A percentile compares a stretch with the other conserved stretches of the same genome.
Conservation (phyloP, 92 coral and sea anemone genomes). For the Palythoa heliodiscus region DNA sequence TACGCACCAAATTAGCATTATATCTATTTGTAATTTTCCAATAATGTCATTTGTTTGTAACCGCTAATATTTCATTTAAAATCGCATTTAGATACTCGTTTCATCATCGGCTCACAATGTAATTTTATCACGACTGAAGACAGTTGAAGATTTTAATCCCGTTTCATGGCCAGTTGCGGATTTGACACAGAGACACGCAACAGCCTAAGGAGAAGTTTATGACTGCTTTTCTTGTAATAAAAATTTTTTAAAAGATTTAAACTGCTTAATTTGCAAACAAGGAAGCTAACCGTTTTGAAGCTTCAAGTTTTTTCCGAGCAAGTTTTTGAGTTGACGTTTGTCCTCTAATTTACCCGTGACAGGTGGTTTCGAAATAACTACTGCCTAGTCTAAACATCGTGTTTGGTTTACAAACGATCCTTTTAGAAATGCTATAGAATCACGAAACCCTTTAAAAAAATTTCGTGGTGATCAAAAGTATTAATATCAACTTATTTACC, state of each 20-base stretch:
- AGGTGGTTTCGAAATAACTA: slow-evolving; percentile 28
- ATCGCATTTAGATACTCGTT: slow-evolving; percentile 39
- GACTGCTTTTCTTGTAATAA: neutral
- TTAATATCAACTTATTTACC: neutral
- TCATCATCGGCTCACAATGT: neutral
- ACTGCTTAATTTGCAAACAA: neutral
- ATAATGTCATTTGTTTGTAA: slow-evolving; percentile 25
- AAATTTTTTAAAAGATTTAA: neutral
- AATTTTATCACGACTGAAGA: slow-evolving; percentile 18
- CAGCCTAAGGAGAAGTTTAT: neutral
- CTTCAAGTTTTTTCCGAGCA: neutral
- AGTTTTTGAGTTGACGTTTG: slow-evolving; percentile 30
- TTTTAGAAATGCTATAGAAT: slow-evolving; percentile 17
- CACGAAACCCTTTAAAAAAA: slow-evolving; percentile 35
- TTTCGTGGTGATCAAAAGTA: neutral
- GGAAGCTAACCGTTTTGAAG: neutral
- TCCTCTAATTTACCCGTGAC: slow-evolving; percentile 18
- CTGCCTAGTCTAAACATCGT: slow-evolving; percentile 15
- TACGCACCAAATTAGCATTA: slow-evolving; percentile 34
- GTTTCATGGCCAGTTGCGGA: slow-evolving; percentile 13
- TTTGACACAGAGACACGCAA: slow-evolving; percentile 28
- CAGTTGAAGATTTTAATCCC: slow-evolving; percentile 9
- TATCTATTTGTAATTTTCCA: slow-evolving; percentile 33
- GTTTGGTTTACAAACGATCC: slow-evolving; percentile 33
- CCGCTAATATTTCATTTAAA: slow-evolving; percentile 46